phyloP scores from a whole-genome alignment of 2,797 vertebrate genomes.

The Scolopax rusticola region DNA sequence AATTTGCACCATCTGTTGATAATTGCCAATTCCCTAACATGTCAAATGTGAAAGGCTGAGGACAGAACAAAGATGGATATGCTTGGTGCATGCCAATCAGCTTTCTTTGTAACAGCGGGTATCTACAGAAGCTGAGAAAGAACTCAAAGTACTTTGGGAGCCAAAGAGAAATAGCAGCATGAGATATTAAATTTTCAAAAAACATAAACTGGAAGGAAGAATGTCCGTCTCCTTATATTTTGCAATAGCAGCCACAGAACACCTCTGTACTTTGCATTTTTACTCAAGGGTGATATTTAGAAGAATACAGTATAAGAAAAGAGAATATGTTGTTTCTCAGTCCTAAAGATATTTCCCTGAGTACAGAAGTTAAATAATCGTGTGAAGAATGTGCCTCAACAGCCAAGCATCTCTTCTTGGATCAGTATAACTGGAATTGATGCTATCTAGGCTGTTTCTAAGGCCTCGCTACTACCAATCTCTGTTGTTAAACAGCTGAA shows the following conservation, averaged over 20 bases:
- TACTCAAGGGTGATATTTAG: background rate
- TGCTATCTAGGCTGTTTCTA: background rate
- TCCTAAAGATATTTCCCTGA: background rate
- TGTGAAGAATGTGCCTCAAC: background rate
- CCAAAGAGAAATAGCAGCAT: background rate
- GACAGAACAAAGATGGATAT: background rate
- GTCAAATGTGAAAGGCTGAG: slow-evolving; percentile 44
- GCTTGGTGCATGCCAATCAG: background rate
- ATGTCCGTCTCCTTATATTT: background rate
- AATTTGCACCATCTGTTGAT: slow-evolving; percentile 65
- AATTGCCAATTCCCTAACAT: slow-evolving; percentile 28
- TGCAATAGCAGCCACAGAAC: background rate
- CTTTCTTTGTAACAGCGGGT: background rate
- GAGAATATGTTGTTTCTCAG: background rate
- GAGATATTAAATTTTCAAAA: background rate
- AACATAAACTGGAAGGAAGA: background rate
- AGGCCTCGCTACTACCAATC: background rate
- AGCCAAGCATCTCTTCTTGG: background rate
- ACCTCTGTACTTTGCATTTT: background rate
- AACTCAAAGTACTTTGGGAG: background rate
- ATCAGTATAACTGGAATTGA: background rate
- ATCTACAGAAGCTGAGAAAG: background rate
- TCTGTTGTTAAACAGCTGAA: background rate
- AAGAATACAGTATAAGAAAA: background rate
- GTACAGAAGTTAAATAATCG: background rate